Base-by-base conservation (phyloP, 1,140 invertebrate species). In the Physella acuta region DNA sequence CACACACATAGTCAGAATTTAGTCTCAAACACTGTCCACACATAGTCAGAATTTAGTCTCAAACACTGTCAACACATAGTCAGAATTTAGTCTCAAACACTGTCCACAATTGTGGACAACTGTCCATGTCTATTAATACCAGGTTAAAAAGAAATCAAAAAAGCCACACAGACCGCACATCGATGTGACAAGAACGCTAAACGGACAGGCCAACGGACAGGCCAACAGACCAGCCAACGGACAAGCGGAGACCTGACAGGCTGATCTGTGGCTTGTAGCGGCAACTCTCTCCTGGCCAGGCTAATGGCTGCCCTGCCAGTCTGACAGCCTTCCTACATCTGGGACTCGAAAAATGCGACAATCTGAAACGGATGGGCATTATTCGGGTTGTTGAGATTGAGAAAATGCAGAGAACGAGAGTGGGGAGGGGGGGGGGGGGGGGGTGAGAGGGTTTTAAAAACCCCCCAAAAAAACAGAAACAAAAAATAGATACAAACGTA, bases 291-390 rank as follows among this genome's bases (percentile, higher is more conserved):
- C 59, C 59, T 36, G 59, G 37, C 59, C 33, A 39, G 33, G 59
- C 59, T 61, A 61, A 61, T 61, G 59, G 52, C 31, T 24, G 36
- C 37, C 36, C 59, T 39, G 59, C 59, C 59, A 61, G 33, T 36
- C 39, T 61, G 59, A 37, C 24, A n/a, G 24, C 36, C 33, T n/a
- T 61, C 39, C 39, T 61, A 8, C 24, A 24, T n/a, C 31, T 14
- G 24, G 30, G 24, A 39, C 26, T 3, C 39, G 5, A 28, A 61
- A 61, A 39, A 26, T 44, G 59, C 36, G 34, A 44, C 36, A 61
- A 37, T 24, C 37, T 61, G 59, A 61, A 61, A 61, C 39, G 39
- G 39, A 61, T 61, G 59, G 39, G 39, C 39, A 20, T 44, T 44
- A 44, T 44, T 44, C 20, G 39, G 39, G 8, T 44, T 44, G 39